A percentile compares a stretch with the other conserved stretches of the same genome.
These are phyloP conservation scores for Trichonephila inaurata DNA, from an alignment of 1,140 invertebrate genomes.

Conservation along the genomic window DNA sequence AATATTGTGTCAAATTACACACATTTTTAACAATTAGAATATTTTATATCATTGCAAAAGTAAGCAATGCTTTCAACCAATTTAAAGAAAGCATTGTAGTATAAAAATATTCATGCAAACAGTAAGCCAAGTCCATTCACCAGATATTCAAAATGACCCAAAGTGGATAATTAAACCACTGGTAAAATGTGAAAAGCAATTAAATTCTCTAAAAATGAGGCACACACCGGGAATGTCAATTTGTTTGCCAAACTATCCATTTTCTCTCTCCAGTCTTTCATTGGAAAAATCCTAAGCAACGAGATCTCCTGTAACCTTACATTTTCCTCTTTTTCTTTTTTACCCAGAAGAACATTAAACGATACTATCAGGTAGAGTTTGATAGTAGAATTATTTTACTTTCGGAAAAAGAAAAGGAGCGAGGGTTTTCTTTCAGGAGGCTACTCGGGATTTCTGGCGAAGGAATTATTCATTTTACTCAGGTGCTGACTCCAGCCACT, in stretches of 20 bases:
- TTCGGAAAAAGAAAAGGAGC: neutral
- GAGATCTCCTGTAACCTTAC: neutral
- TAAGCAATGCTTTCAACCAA: no score
- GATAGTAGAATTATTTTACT: neutral
- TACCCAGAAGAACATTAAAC: neutral
- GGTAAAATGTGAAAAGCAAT: neutral
- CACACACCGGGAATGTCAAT: neutral
- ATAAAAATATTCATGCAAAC: no score
- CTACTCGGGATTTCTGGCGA: neutral
- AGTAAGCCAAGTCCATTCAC: neutral
- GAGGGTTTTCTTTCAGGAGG: neutral
- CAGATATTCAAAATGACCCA: neutral
- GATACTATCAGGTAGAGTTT: neutral
- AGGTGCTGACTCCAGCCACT: constrained; percentile 35
- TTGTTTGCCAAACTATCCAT: neutral
- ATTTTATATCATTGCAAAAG: no score
- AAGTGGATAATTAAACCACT: neutral
- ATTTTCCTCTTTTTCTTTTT: neutral
- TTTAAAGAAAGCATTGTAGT: no score
- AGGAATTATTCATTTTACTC: constrained; percentile 14
- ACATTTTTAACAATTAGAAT: no score
- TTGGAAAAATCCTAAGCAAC: neutral
- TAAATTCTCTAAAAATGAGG: neutral
- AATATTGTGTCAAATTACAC: no score
- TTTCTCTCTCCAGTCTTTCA: neutral